These are phyloP conservation scores for Mactra quadrangularis DNA, from an alignment of 1,140 invertebrate species.

Conservation along the genomic window DNA sequence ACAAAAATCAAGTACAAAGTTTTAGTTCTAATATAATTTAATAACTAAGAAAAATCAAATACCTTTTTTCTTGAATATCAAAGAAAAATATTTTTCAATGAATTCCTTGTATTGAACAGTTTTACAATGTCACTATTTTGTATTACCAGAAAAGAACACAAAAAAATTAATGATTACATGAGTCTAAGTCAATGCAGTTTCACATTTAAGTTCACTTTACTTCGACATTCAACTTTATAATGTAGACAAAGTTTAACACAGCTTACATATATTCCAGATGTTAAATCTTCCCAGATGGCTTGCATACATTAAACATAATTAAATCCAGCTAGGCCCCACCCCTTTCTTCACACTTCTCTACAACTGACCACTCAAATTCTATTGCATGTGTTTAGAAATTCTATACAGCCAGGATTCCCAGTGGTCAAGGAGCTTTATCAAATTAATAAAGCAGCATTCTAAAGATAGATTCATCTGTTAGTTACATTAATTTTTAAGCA, in stretches of 20 bases:
- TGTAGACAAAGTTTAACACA: constrained; percentile 46
- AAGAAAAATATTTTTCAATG: no score
- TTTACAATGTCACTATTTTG: not conserved
- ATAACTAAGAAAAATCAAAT: not conserved
- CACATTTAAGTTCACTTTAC: constrained; percentile 7
- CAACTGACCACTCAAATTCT: constrained; percentile 56
- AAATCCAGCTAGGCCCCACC: constrained; percentile 48
- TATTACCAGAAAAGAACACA: not conserved
- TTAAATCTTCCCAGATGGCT: constrained; percentile 50
- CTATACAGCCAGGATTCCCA: not conserved
- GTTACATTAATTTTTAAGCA: constrained; percentile 35
- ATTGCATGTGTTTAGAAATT: constrained; percentile 46
- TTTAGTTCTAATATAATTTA: no score
- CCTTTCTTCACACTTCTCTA: constrained; percentile 42
- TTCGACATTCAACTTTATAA: constrained; percentile 24
- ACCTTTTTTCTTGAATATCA: not conserved
- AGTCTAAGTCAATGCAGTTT: not conserved
- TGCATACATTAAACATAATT: constrained; percentile 60
- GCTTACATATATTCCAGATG: constrained; percentile 51
- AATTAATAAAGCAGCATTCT: constrained; percentile 28
- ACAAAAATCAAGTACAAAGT: no score
- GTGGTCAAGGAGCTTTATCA: not conserved
- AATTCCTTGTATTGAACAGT: no score
- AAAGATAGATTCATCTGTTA: constrained; percentile 14
- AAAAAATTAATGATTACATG: not conserved